Evolutionary conservation across 1,140 invertebrate species (phyloP).

Genomic region (Pachyrhynchus sulphureomaculatus): DNA sequence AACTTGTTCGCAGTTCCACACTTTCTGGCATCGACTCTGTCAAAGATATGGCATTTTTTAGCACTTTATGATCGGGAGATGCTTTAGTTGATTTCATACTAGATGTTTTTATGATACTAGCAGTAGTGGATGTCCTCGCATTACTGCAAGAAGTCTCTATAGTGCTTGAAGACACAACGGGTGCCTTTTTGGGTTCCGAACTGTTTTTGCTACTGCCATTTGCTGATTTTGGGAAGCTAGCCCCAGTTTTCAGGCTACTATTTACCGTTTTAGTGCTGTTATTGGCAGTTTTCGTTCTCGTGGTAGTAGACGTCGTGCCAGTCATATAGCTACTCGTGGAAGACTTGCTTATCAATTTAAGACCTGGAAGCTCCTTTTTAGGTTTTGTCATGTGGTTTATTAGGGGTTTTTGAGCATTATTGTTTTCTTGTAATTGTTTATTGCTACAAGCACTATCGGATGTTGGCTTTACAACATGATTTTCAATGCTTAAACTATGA

Average conservation of each 20-base stretch:
- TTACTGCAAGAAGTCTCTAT: no score
- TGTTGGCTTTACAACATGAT: background rate
- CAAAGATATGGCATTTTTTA: background rate
- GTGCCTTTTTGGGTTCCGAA: background rate
- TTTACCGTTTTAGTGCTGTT: background rate
- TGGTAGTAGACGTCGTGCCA: no score
- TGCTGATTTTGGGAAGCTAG: background rate
- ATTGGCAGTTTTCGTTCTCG: conserved; percentile 8
- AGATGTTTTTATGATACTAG: background rate
- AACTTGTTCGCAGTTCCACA: conserved; percentile 3
- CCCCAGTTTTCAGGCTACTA: background rate
- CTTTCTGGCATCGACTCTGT: background rate
- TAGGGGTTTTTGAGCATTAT: background rate
- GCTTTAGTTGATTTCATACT: background rate
- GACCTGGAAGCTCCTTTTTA: conserved; percentile 36
- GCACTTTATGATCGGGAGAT: background rate
- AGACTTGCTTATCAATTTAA: conserved; percentile 30
- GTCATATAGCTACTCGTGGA: background rate
- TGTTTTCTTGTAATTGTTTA: conserved; percentile 26
- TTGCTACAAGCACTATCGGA: background rate
- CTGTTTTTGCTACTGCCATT: background rate
- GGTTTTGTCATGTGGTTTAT: background rate
- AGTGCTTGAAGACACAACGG: no score
- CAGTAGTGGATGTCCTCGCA: no score
- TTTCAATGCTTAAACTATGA: background rate